Evolutionary conservation across 2,113 vertebrate species (phyloP).

Genomic region (Natator depressus): DNA sequence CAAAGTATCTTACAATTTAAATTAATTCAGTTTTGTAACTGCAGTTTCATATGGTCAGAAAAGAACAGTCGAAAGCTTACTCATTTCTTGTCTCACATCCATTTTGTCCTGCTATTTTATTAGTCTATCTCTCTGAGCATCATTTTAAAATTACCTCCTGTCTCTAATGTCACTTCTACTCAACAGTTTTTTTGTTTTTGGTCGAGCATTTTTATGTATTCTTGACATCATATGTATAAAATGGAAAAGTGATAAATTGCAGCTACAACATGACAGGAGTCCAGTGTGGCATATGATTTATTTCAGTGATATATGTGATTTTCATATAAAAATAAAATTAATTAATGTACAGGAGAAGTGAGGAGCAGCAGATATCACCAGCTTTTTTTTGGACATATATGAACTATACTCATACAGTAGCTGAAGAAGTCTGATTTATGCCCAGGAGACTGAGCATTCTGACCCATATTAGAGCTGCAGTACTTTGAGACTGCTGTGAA

Average conservation of each 20-base stretch:
- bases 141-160: not conserved
- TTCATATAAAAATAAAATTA: not conserved
- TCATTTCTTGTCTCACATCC: not conserved
- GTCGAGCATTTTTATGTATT: not conserved
- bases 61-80: not conserved
- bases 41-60: not conserved
- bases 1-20: not conserved
- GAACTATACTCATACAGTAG: not conserved
- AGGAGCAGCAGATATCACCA: not conserved
- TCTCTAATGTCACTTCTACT: not conserved
- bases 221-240: not conserved
- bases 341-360: not conserved
- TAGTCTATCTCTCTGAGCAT: not conserved
- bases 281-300: not conserved
- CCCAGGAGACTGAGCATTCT: not conserved
- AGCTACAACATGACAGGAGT: not conserved
- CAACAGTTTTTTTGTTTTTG: not conserved
- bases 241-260: not conserved
- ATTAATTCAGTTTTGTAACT: not conserved
- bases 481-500: not conserved
- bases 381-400: not conserved
- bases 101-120: not conserved
- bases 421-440: not conserved
- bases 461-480: not conserved
- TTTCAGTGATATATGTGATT: not conserved